These are phyloP conservation scores for Spodoptera littoralis DNA, from an alignment of 2,888 invertebrate genomes.

Conservation along the genomic window DNA sequence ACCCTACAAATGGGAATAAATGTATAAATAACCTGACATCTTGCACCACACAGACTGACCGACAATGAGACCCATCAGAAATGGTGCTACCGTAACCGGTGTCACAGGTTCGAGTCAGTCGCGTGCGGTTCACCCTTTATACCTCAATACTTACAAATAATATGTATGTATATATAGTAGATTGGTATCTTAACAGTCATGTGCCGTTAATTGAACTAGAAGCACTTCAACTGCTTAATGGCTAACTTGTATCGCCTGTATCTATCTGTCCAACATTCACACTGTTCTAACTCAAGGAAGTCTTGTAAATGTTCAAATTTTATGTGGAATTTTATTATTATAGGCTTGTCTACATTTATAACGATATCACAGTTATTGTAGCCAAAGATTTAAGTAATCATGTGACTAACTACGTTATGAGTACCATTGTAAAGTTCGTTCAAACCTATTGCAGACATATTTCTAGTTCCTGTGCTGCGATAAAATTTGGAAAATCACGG, in stretches of 20 bases:
- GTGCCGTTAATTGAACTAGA: conserved; percentile 62
- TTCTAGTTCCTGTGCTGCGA: no score
- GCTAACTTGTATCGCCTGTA: conserved; percentile 35
- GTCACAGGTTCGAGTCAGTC: conserved; percentile 63
- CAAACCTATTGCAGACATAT: no score
- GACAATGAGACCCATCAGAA: conserved; percentile 74
- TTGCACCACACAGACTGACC: conserved; percentile 64
- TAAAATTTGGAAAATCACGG: no score
- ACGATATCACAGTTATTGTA: no score
- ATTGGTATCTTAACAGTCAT: conserved; percentile 55
- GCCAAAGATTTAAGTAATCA: no score
- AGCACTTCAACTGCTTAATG: conserved; percentile 59
- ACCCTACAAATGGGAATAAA: conserved; percentile 15
- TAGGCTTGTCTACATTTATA: no score
- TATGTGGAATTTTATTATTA: not conserved
- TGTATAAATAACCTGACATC: conserved; percentile 50
- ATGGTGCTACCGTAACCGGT: conserved; percentile 72
- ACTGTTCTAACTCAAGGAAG: conserved; percentile 4
- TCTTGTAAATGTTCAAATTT: not conserved
- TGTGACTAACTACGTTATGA: no score
- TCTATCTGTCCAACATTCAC: conserved; percentile 26
- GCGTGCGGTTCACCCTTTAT: conserved; percentile 69
- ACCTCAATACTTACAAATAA: conserved; percentile 61
- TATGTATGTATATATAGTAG: conserved; percentile 45
- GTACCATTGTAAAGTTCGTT: no score